Evolutionary conservation across 2,113 vertebrate genomes (phyloP), one percentile per base, ranked within the genome.

Genomic region (Scomber scombrus): DNA sequence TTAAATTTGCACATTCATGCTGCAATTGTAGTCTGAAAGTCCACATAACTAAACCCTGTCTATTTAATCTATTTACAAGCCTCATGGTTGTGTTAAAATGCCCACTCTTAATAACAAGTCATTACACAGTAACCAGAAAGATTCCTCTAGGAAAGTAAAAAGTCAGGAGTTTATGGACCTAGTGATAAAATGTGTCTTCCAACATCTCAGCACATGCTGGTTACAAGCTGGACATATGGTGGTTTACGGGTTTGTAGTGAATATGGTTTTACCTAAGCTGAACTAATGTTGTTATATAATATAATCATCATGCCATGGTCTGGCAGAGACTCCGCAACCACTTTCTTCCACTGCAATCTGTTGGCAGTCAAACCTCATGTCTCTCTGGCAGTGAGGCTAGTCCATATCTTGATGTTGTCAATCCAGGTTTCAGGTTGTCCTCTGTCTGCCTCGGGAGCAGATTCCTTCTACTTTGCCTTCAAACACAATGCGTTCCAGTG

Each of bases 131-230:
- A 29, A 23, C 10, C 3, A 43, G 45, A 60, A 61, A 70, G 34
- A 73, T 73, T 57, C 58, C 52, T 45, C 43, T 3, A n/a, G 3
- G 34, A 50, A 40, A 69, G 31, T 21, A 26, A 65, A 34, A 65
- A 57, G 15, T 11, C 21, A 19, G 19, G n/a, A 54, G 60, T 84
- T 84, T 72, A 75, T 72, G 63, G 68, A 65, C 29, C 70, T 75
- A 34, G 4, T 34, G 31, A 34, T 34, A 34, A 5, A 47, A 14
- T 56, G 49, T 29, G 5, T 77, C 49, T 69, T 58, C 7, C 57
- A 62, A 60, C 23, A 56, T 29, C 50, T 73, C 50, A 66, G 65
- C 71, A 74, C 67, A 63, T 56, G 64, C 29, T 64, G 57, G 45
- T 64, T 63, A 85, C 45, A 57, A 47, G 13, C 3, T 43, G 60